A percentile compares a stretch with the other conserved stretches of the same genome.
These are phyloP conservation scores for Troides aeacus DNA, from an alignment of 2,888 invertebrate genomes.

Conservation along the genomic window DNA sequence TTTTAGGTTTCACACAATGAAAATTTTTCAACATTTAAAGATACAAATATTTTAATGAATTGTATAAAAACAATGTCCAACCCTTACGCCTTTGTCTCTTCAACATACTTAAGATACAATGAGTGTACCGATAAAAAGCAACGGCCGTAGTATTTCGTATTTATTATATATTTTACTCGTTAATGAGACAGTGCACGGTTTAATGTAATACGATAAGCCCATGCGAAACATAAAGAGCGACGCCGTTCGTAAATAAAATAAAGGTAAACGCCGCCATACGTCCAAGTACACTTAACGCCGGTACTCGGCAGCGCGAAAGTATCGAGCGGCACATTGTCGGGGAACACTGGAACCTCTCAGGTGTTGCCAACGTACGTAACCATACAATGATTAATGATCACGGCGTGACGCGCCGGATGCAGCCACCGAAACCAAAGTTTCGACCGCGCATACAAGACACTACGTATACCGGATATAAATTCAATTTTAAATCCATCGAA, in stretches of 20 bases:
- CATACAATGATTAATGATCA: slow-evolving; percentile 71
- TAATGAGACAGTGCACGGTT: slow-evolving; percentile 21
- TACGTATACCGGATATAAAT: neutral
- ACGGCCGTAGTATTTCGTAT: slow-evolving; percentile 17
- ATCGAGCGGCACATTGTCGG: slow-evolving; percentile 41
- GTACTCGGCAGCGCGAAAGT: slow-evolving; percentile 33
- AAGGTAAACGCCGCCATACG: slow-evolving; percentile 25
- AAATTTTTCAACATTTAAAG: neutral
- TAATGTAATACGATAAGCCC: slow-evolving; percentile 23
- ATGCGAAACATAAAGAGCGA: slow-evolving; percentile 24
- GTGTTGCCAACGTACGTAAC: slow-evolving; percentile 53
- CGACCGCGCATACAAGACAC: slow-evolving; percentile 30
- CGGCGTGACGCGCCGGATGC: slow-evolving; percentile 61
- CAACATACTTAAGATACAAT: slow-evolving; percentile 9
- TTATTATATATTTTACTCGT: slow-evolving; percentile 19
- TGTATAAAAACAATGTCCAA: slow-evolving; percentile 16
- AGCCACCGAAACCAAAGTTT: slow-evolving; percentile 45
- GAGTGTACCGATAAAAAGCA: slow-evolving; percentile 19
- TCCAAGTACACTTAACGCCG: slow-evolving; percentile 26
- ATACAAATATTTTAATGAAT: slow-evolving; percentile 1
- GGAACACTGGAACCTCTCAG: slow-evolving; percentile 63
- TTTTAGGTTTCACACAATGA: neutral
- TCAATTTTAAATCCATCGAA: no score
- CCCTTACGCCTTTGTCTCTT: slow-evolving; percentile 13
- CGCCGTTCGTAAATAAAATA: slow-evolving; percentile 19